phyloP scores from a whole-genome alignment of 2,888 invertebrate species.

The Synergus itoensis region DNA sequence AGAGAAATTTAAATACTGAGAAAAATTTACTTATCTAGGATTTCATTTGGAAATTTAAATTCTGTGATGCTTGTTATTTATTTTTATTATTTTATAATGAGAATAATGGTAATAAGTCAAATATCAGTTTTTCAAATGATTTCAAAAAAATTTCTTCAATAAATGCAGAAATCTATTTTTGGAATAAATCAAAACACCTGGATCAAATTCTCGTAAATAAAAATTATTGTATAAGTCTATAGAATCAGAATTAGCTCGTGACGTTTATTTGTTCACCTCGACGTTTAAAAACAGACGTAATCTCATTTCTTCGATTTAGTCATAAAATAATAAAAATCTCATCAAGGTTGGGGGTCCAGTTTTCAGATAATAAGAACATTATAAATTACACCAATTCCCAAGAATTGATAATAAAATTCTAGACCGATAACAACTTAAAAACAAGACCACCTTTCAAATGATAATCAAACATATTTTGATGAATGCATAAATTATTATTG shows the following conservation, averaged over 20 bases:
- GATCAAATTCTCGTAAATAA: background rate
- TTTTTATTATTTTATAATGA: too few species aligned
- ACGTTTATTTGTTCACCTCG: background rate
- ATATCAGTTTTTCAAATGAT: too few species aligned
- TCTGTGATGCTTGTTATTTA: too few species aligned
- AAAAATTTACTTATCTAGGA: too few species aligned
- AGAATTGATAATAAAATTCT: background rate
- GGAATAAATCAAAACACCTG: too few species aligned
- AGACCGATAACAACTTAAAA: background rate
- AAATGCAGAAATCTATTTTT: too few species aligned
- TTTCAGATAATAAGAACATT: background rate
- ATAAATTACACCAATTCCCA: background rate
- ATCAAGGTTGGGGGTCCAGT: background rate
- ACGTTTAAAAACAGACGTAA: background rate
- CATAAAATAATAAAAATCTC: background rate
- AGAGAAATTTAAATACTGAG: too few species aligned
- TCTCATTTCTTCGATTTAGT: background rate
- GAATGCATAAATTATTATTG: too few species aligned
- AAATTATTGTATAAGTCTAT: background rate
- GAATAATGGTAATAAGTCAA: too few species aligned
- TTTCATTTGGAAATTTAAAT: too few species aligned
- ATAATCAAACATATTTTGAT: background rate
- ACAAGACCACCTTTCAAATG: background rate
- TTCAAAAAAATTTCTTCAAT: too few species aligned
- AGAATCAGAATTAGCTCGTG: background rate